Percentiles rank a stretch among this genome's conserved stretches.
phyloP scores from a whole-genome alignment of 1,140 invertebrate species.

The Kradibia gibbosae region DNA sequence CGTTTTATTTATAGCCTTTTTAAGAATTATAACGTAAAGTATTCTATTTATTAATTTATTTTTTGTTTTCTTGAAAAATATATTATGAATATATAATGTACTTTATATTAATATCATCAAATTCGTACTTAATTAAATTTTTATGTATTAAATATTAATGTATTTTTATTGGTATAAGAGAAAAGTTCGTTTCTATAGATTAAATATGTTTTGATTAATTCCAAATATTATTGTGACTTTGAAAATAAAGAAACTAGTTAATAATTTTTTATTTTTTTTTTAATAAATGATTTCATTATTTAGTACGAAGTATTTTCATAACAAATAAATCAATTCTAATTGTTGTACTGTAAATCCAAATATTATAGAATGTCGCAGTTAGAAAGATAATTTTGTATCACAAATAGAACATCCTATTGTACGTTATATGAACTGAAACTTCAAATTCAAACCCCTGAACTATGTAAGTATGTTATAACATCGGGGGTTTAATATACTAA shows the following conservation, averaged over 20 bases:
- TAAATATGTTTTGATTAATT: constrained; percentile 7
- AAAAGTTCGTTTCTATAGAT: neutral
- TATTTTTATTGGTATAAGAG: neutral
- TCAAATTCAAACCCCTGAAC: neutral
- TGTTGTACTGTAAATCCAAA: constrained; percentile 3
- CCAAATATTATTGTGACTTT: neutral
- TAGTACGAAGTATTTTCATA: neutral
- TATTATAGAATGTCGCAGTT: neutral
- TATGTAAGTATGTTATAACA: neutral
- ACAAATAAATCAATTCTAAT: neutral
- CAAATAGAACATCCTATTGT: constrained; percentile 1
- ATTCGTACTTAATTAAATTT: neutral
- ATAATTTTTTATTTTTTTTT: too few relatives aligned
- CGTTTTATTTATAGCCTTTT: neutral
- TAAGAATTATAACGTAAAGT: neutral
- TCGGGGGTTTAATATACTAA: constrained; percentile 4
- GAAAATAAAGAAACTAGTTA: too few relatives aligned
- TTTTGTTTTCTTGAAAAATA: too few relatives aligned
- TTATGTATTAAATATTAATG: neutral
- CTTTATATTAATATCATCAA: too few relatives aligned
- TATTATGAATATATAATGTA: too few relatives aligned
- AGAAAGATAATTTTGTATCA: neutral
- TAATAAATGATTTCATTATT: neutral
- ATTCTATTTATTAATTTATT: too few relatives aligned
- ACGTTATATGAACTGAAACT: neutral